Evolutionary conservation across 2,888 invertebrate species (phyloP).

Genomic region (Cephus nigrinus): DNA sequence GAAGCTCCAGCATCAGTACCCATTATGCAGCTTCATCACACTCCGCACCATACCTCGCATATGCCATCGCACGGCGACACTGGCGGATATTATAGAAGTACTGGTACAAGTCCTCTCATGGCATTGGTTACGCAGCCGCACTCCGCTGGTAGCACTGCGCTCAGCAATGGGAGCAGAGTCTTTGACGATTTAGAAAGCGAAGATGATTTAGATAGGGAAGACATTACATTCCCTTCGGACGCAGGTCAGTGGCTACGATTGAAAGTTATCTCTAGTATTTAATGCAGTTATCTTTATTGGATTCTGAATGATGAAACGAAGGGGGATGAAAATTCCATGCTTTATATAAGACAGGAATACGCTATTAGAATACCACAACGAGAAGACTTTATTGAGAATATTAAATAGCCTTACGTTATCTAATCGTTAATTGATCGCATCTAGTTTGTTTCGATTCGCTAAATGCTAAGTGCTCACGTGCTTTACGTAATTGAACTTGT

Average conservation of each 20-base stretch:
- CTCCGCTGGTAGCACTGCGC: slow-evolving; percentile 66
- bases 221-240: slow-evolving; percentile 85
- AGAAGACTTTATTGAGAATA: neutral
- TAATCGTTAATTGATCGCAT: neutral
- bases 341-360: neutral
- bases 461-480: neutral
- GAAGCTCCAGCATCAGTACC: slow-evolving; percentile 55
- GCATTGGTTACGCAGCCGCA: slow-evolving; percentile 67
- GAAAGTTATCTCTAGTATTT: neutral
- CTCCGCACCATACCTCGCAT: slow-evolving; percentile 52
- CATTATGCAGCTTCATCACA: slow-evolving; percentile 55
- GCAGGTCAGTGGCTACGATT: slow-evolving; percentile 68
- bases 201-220: slow-evolving; percentile 87
- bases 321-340: neutral
- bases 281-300: neutral
- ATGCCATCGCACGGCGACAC: slow-evolving; percentile 53
- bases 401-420: neutral
- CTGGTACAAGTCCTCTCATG: slow-evolving; percentile 73
- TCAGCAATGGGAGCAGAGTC: slow-evolving; percentile 74
- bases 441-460: neutral
- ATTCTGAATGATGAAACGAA: neutral
- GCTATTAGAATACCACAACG: neutral
- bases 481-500: neutral
- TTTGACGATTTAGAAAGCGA: slow-evolving; percentile 90
- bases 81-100: slow-evolving; percentile 69